These are phyloP conservation scores for Aphaenogaster ashmeadi DNA, from an alignment of 1,140 invertebrate species.

Conservation along the genomic window DNA sequence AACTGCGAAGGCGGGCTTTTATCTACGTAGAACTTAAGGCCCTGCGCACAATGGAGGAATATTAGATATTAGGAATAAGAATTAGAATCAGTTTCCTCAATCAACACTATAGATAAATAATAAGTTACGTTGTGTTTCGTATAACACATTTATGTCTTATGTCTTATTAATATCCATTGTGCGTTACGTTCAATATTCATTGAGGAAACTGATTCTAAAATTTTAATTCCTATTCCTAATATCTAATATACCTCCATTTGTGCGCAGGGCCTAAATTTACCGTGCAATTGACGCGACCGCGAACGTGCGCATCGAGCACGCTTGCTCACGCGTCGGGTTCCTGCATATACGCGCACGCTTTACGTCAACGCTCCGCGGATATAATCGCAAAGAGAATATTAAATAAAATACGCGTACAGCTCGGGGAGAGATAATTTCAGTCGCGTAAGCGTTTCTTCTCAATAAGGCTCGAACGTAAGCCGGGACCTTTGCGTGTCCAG, in stretches of 20 bases:
- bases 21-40: constrained; percentile 25
- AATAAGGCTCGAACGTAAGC: constrained; percentile 21
- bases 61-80: too few relatives aligned
- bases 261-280: constrained; percentile 13
- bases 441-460: constrained; percentile 1
- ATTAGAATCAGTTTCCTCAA: too few relatives aligned
- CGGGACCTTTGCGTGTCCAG: neutral
- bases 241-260: too few relatives aligned
- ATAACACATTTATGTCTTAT: too few relatives aligned
- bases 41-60: too few relatives aligned
- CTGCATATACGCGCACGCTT: neutral
- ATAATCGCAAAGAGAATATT: neutral
- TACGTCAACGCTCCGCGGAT: neutral
- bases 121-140: too few relatives aligned
- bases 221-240: too few relatives aligned
- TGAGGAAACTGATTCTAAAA: too few relatives aligned
- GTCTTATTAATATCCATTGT: too few relatives aligned
- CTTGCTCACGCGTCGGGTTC: neutral
- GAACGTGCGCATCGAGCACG: neutral
- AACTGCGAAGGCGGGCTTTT: neutral
- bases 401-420: constrained; percentile 3
- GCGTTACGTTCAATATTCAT: too few relatives aligned
- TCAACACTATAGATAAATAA: too few relatives aligned
- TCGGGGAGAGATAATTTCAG: neutral
- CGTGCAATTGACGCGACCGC: constrained; percentile 38